phyloP scores from a whole-genome alignment of 2,113 vertebrate genomes.

The Sorex fumeus region DNA sequence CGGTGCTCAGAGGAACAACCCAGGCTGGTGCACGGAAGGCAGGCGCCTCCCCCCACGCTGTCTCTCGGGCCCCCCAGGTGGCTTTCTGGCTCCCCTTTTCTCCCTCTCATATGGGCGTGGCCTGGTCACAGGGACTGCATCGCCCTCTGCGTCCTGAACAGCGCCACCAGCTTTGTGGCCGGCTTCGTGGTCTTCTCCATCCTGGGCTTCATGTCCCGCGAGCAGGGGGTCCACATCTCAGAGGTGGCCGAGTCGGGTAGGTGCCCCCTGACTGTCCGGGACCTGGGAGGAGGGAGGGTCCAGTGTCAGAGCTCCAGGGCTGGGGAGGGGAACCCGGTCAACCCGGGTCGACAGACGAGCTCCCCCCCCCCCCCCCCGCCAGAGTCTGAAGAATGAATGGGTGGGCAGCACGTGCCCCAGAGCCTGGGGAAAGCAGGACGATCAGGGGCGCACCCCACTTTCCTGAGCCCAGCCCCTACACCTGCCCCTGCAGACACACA shows the following conservation, averaged over 20 bases:
- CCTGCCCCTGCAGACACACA: too few relatives aligned
- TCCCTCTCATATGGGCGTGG: background rate
- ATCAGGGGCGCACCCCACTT: background rate
- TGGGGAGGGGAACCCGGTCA: conserved; percentile 58
- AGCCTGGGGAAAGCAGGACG: background rate
- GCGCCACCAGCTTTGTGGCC: conserved; percentile 92
- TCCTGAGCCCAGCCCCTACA: fast-evolving
- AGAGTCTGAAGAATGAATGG: too few relatives aligned
- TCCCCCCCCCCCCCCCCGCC: too few relatives aligned
- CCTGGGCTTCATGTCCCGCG: conserved; percentile 96
- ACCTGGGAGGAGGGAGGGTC: background rate
- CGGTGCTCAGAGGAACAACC: too few relatives aligned
- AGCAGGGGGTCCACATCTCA: conserved; percentile 95
- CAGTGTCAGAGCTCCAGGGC: background rate
- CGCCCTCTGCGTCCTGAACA: conserved; percentile 93
- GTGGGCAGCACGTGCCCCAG: too few relatives aligned
- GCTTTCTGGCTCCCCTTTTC: background rate
- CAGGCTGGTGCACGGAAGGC: too few relatives aligned
- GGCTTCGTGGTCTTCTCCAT: conserved; percentile 95
- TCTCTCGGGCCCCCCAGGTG: background rate
- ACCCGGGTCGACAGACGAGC: too few relatives aligned
- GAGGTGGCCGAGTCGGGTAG: conserved; percentile 96
- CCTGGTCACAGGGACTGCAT: conserved; percentile 91
- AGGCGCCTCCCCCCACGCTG: background rate
- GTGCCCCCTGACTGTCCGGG: conserved; percentile 73